Conservation (phyloP, 2,888 invertebrate genomes). For the Lepidochrysops patricia region DNA sequence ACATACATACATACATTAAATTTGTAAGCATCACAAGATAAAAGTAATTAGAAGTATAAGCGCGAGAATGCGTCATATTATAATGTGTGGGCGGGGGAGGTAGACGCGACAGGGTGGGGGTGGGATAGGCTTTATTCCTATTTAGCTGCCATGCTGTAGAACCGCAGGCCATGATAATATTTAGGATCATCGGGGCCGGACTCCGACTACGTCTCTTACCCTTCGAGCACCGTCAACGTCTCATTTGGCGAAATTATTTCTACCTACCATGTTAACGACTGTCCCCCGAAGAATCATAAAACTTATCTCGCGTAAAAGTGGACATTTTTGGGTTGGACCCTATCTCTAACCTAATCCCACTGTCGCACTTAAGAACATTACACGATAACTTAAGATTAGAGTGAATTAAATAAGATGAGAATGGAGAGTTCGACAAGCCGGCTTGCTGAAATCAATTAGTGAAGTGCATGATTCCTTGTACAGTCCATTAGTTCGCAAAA, state of each 20-base stretch:
- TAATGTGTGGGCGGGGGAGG: conserved; percentile 49
- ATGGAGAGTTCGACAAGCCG: no score
- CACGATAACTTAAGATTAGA: no score
- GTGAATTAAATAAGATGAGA: no score
- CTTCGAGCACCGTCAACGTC: background rate
- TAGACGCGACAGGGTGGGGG: conserved; percentile 42
- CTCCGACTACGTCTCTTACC: conserved; percentile 30
- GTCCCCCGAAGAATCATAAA: background rate
- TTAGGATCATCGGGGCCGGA: conserved; percentile 53
- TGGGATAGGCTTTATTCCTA: conserved; percentile 63
- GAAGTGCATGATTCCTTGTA: background rate
- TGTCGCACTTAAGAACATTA: no score
- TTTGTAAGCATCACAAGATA: background rate
- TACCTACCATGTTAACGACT: background rate
- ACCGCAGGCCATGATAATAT: conserved; percentile 67
- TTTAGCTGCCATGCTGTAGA: conserved; percentile 69
- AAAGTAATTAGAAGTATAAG: conserved; percentile 19
- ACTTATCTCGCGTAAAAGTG: background rate
- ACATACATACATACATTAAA: background rate
- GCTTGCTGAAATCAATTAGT: background rate
- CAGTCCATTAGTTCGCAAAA: background rate
- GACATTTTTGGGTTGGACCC: background rate
- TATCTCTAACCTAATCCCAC: background rate
- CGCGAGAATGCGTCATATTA: conserved; percentile 27
- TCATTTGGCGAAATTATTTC: background rate